These are phyloP conservation scores for Fragum fragum DNA, from an alignment of 2,888 invertebrate species.

Conservation along the genomic window DNA sequence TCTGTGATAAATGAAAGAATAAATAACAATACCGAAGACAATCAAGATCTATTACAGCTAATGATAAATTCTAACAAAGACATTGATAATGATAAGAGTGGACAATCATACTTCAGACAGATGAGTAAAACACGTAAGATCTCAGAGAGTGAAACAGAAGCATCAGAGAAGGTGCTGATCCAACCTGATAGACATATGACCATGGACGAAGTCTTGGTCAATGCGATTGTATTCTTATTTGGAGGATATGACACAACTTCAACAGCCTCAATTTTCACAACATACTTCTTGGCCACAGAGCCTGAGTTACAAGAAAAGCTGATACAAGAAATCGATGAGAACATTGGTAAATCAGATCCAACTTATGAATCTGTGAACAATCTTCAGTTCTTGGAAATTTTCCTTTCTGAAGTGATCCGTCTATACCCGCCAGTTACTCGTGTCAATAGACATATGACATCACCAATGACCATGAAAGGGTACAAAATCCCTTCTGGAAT, in stretches of 20 bases:
- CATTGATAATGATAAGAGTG: conserved; percentile 11
- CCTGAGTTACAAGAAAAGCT: conserved; percentile 53
- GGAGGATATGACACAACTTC: conserved; percentile 63
- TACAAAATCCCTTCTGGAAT: conserved; percentile 44
- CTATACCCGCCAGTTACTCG: conserved; percentile 67
- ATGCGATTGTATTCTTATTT: conserved; percentile 58
- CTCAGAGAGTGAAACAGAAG: conserved; percentile 2
- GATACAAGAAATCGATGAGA: conserved; percentile 44
- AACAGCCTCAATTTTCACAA: conserved; percentile 49
- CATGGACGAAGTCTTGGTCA: conserved; percentile 56
- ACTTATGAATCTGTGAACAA: conserved; percentile 66
- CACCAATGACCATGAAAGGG: conserved; percentile 27
- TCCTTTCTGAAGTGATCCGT: conserved; percentile 69
- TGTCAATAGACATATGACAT: conserved; percentile 44
- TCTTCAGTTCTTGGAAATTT: conserved; percentile 67
- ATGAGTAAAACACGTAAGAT: conserved; percentile 12
- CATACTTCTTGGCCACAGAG: conserved; percentile 57
- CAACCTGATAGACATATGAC: conserved; percentile 51
- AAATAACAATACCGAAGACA: conserved; percentile 23
- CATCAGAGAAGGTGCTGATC: conserved; percentile 1
- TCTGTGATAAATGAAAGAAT: conserved; percentile 50
- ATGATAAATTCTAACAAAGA: conserved; percentile 58
- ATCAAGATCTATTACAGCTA: conserved; percentile 58
- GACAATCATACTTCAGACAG: conserved; percentile 6
- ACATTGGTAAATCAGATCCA: conserved; percentile 51